These are phyloP conservation scores for Sycophila texana DNA, from an alignment of 2,888 invertebrate genomes.

Conservation along the genomic window DNA sequence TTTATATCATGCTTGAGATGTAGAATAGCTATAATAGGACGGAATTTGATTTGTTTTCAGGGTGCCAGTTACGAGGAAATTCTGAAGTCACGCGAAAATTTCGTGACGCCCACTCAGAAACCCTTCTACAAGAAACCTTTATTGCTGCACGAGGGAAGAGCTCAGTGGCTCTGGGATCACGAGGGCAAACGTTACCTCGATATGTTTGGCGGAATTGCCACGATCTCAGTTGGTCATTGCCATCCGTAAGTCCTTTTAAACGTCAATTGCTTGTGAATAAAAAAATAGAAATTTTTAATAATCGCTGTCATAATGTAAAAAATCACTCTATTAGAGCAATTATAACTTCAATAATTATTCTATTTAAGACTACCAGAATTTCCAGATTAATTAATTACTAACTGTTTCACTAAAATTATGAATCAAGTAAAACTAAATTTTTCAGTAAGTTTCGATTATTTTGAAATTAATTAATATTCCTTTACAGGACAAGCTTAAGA, in stretches of 20 bases:
- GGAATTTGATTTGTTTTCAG: background rate
- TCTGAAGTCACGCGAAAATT: slow-evolving; percentile 78
- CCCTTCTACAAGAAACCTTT: slow-evolving; percentile 90
- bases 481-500: too few species aligned
- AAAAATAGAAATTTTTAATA: background rate
- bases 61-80: slow-evolving; percentile 80
- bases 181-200: slow-evolving; percentile 93
- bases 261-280: background rate
- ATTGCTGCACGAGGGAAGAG: slow-evolving; percentile 89
- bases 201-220: slow-evolving; percentile 97
- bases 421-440: background rate
- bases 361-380: background rate
- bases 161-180: slow-evolving; percentile 95
- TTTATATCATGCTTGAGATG: background rate
- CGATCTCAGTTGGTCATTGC: slow-evolving; percentile 97
- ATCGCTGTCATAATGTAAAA: too few species aligned
- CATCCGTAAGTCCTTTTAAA: slow-evolving; percentile 88
- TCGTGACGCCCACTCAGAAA: slow-evolving; percentile 84
- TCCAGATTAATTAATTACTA: too few species aligned
- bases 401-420: background rate
- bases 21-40: background rate
- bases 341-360: too few species aligned
- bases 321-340: too few species aligned
- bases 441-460: background rate
- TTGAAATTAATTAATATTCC: too few species aligned